Evolutionary conservation across 2,797 vertebrate genomes (phyloP), one percentile per base, ranked within the genome.

Genomic region (Dromococcyx pavoninus): DNA sequence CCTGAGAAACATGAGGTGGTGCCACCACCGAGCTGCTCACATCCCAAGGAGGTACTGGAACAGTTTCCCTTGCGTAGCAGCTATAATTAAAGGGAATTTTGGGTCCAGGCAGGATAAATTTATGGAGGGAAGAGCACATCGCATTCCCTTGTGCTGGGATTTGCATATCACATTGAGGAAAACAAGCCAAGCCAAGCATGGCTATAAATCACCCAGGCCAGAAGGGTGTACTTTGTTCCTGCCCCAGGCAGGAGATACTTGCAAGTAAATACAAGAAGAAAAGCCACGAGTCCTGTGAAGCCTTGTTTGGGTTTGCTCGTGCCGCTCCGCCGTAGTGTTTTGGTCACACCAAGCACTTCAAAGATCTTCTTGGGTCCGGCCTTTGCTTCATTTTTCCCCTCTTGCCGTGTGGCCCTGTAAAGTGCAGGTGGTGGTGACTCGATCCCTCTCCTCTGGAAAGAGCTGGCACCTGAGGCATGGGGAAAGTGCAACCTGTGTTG

Each of bases 21-120:
- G 75, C 18, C 24, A 17, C 21, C 0, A 0, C 37, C 11, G 46
- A 57, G 70, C 62, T 73, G 46, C 62, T 50, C 1, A 2, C 0
- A 1, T 62, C 60, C 65, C 4, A 3, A 22, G 65, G 82, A 88
- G 69, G 9, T 51, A 2, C 44, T 0, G 53, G 1, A 2, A 15
- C 2, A 19, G 18, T 32, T 58, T 54, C 30, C 44, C 69, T 48
- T 44, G 35, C 61, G 41, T 56, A 33, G 69, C 46, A 83, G 65
- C 54, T 54, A 57, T 50, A 54, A 19, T 48, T 54, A 43, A 72
- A 87, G 61, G 48, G 27, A 30, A 8, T 48, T 70, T 56, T 51
- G 41, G 32, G n/a, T 56, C 32, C 56, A 44, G 23, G 33, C 48
- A 77, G 79, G 50, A 30, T 51, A 62, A 37, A 74, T 74, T 79